Base-by-base conservation (phyloP, 2,888 invertebrate genomes). In the Thera britannica region DNA sequence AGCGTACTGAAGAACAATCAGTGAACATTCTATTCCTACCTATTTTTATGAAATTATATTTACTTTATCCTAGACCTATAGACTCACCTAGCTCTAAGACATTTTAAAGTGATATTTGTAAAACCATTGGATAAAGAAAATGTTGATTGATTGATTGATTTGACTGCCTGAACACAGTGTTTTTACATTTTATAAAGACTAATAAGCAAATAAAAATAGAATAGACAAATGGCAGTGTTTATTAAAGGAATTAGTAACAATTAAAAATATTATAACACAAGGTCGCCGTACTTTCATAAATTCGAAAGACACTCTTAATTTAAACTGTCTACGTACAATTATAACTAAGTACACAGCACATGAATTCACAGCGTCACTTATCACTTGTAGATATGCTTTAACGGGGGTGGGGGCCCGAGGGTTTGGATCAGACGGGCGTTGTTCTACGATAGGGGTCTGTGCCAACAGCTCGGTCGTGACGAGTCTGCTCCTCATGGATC, bases 401-500 rank as follows among this genome's bases (percentile, higher is more conserved):
- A 84, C 83, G 82, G 77, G 81, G 83, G 77, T 75, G 75, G 75
- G 64, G 72, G 66, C 78, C 88, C 85, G 80, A 78, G 70, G 77
- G 77, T 71, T 72, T 76, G 81, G 87, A 89, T 93, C 92, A 93
- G 80, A 95, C 95, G 52, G 95, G 95, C 56, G 95, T 95, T 72
- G 95, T 95, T 82, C 95, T 90, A 68, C 95, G 88, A 75, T 95
- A 92, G 1, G 94, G 92, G 75, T 95, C 95, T 54, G 94, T 90
- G 77, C 94, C 90, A 61, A 94, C 88, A 68, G 90, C 89, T 80
- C 95, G 89, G 83, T 91, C 87, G 75, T 92, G 86, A 64, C 93
- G 83, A 59, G 90, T 84, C 12, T 84, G 85, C 2, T 79, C 79
- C 0, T 88, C 87, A 2, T 85, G 84, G 35, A 82, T 77, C 36